Conservation (phyloP, 2,113 vertebrate genomes). For the Phyllostomus discolor region DNA sequence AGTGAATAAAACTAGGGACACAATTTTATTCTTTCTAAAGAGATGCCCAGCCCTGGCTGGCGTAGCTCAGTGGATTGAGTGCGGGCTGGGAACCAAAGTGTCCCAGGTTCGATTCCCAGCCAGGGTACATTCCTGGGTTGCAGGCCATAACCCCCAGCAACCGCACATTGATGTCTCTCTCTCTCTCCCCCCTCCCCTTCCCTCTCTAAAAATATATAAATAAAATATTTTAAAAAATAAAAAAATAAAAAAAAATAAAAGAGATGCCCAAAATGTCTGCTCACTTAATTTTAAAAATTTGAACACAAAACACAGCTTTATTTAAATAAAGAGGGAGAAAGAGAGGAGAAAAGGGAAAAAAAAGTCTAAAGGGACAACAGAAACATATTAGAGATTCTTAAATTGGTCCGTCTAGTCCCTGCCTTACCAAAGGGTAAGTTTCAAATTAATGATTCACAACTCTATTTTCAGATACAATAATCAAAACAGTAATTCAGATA, state of each 20-base stretch:
- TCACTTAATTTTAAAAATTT: background rate
- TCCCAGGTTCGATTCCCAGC: no score
- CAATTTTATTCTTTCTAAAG: background rate
- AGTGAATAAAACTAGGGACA: background rate
- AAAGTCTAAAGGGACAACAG: background rate
- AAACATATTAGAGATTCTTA: background rate
- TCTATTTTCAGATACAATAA: background rate
- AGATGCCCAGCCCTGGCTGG: no score
- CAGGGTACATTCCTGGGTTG: no score
- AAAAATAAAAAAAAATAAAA: no score
- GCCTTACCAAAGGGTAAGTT: background rate
- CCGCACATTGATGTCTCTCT: no score
- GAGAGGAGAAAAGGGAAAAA: background rate
- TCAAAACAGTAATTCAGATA: background rate
- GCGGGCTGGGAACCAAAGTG: no score
- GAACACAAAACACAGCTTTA: constrained; percentile 13
- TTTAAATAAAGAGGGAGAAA: background rate
- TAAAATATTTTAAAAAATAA: no score
- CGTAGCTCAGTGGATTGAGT: no score
- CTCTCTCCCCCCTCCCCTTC: no score
- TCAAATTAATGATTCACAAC: background rate
- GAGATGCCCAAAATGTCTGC: background rate
- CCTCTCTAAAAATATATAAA: no score
- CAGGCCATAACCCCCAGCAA: no score
- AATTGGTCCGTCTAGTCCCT: background rate